Evolutionary conservation across 2,113 vertebrate species (phyloP), one percentile per base, ranked within the genome.

Genomic region (Xiphophorus hellerii): DNA sequence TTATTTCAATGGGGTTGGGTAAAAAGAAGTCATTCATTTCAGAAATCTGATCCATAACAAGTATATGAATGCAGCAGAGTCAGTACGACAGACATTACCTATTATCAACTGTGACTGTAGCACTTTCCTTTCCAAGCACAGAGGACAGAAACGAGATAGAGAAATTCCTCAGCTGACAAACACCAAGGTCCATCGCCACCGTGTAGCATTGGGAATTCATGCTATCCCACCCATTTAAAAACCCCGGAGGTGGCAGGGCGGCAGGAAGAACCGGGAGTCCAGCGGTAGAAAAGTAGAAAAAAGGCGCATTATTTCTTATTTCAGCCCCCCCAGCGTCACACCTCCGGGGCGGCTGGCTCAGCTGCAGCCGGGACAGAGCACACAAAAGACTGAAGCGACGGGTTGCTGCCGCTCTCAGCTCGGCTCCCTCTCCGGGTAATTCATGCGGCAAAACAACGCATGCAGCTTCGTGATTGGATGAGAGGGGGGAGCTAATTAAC

Each of bases 141-240:
- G 97, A 97, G 74, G 97, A 97, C 89, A 98, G 92, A 93, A 97
- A 97, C 87, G 97, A 97, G 85, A 98, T 97, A 2, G 97, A 97
- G 91, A 98, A 97, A 94, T 96, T 96, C 93, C 97, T 96, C 90
- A 98, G 95, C 80, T 97, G 97, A 92, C 95, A 98, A 94, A 98
- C 96, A 90, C 97, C 95, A 91, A 97, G 95, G 96, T 98, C 97
- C 96, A 98, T 98, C 94, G 96, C 95, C 96, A 95, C 95, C 33
- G 95, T 93, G 94, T 95, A 96, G 94, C 96, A 97, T 89, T 94
- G 96, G 93, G 96, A 94, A 92, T 93, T 96, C 96, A 97, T 97
- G 93, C 95, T 92, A 92, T 54, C 90, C 92, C 89, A 84, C 90
- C 87, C 94, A 93, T 88, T 85, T 92, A 67, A 91, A 82, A 69